Base-by-base conservation (phyloP, 1,140 invertebrate species). In the Bombus superbus region DNA sequence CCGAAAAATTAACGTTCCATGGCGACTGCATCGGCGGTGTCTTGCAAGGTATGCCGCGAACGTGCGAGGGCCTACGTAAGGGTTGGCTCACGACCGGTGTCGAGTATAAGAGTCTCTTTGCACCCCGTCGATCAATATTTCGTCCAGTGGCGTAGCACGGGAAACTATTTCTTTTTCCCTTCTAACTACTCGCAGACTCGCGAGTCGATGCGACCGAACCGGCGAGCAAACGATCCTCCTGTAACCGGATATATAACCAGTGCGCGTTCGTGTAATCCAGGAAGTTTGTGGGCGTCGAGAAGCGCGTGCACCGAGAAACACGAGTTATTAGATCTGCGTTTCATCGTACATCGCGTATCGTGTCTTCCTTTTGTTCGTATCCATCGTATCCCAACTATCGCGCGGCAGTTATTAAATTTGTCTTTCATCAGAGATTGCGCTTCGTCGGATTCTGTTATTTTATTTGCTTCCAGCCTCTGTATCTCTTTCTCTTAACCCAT, bases 111-210 rank as follows among this genome's bases (percentile, higher is more conserved):
- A 88, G 89, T 82, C 88, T 89, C 88, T 91, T 87, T 86, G 84
- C 90, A 90, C 75, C 90, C 90, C 86, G 90, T 91, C 92, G 92
- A 93, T 93, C 92, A 92, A 93, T 93, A 93, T 93, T 88, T 81
- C 87, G 83, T 89, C 84, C 92, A 92, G 87, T 91, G 89, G 90
- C 92, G 92, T 91, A 93, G 88, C 92, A 89, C 80, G 91, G 87
- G 71, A 90, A 91, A 91, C 88, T 90, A 89, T 91, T 90, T 86
- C 84, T 90, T 88, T 91, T 86, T 81, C 76, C 84, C 57, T 15
- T 28, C 35, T 35, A 85, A 80, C 77, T 80, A 85, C 68, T 80
- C 22, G n/a, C 32, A 13, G 44, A 72, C 32, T 80, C 44, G 2
- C 11, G 15, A 44, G 28, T 15, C 42, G 18, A 44, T 38, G 44